phyloP scores from a whole-genome alignment of 2,797 vertebrate species.

The Urophycis tenuis region DNA sequence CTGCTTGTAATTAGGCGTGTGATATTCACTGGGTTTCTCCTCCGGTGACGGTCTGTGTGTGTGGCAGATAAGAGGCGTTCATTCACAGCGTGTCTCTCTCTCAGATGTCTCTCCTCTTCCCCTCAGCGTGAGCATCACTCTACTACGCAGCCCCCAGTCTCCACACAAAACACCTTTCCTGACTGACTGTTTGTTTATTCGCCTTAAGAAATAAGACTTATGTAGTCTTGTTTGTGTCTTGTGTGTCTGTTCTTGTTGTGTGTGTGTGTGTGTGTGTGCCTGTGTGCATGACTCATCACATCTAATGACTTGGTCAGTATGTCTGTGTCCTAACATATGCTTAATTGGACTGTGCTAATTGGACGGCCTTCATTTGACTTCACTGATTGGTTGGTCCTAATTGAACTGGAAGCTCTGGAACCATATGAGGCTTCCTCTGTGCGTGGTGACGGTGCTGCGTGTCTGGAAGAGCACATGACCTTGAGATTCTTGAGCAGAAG shows the following conservation, averaged over 20 bases:
- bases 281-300: too few species aligned
- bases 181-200: conserved; percentile 43
- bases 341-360: too few species aligned
- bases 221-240: conserved; percentile 29
- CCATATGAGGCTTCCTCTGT: too few species aligned
- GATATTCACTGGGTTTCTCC: conserved; percentile 59
- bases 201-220: conserved; percentile 25
- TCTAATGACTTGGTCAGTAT: too few species aligned
- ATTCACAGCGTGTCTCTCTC: conserved; percentile 46
- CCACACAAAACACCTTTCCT: background rate
- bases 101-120: conserved; percentile 31
- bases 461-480: too few species aligned
- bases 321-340: too few species aligned
- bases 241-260: conserved; percentile 9
- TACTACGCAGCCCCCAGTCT: conserved; percentile 21
- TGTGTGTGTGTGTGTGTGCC: background rate
- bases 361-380: too few species aligned
- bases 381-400: too few species aligned
- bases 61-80: conserved; percentile 49
- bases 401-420: too few species aligned
- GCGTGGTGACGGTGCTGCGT: too few species aligned
- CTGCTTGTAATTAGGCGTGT: conserved; percentile 62
- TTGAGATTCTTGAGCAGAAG: too few species aligned
- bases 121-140: conserved; percentile 35
- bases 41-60: conserved; percentile 47